phyloP scores from a whole-genome alignment of 2,888 invertebrate genomes.

The Seira sanloemensis region DNA sequence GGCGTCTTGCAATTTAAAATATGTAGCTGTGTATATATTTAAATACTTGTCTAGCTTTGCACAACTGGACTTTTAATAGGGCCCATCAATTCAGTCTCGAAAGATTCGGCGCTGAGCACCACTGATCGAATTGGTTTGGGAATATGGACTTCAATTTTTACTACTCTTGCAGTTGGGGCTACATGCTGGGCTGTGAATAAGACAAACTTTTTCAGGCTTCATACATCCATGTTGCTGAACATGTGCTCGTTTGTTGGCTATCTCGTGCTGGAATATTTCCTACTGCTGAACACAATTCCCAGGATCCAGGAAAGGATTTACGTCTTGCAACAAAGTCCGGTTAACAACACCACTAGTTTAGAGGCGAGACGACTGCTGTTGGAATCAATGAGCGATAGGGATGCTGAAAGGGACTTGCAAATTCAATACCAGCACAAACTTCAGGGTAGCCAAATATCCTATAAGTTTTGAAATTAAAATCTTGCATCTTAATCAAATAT shows the following conservation, averaged over 20 bases:
- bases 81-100: background rate
- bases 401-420: background rate
- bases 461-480: background rate
- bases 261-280: slow-evolving; percentile 27
- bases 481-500: background rate
- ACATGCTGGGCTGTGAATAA: slow-evolving; percentile 42
- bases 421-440: too few relatives aligned
- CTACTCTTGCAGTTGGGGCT: slow-evolving; percentile 24
- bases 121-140: slow-evolving; percentile 28
- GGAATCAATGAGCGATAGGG: background rate
- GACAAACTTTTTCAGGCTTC: slow-evolving; percentile 36
- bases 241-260: background rate
- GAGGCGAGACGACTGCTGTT: slow-evolving; percentile 9
- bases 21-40: too few relatives aligned
- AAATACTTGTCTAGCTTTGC: too few relatives aligned
- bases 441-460: slow-evolving; percentile 14
- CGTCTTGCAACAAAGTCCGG: background rate
- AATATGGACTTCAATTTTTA: slow-evolving; percentile 38
- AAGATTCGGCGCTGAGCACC: slow-evolving; percentile 6
- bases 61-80: slow-evolving; percentile 36
- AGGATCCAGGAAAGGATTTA: slow-evolving; percentile 26
- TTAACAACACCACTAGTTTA: background rate
- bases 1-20: too few relatives aligned
- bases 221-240: slow-evolving; percentile 37
- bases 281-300: slow-evolving; percentile 35